These are phyloP conservation scores for Trachelus tabidus DNA, from an alignment of 2,888 invertebrate species.

Conservation along the genomic window DNA sequence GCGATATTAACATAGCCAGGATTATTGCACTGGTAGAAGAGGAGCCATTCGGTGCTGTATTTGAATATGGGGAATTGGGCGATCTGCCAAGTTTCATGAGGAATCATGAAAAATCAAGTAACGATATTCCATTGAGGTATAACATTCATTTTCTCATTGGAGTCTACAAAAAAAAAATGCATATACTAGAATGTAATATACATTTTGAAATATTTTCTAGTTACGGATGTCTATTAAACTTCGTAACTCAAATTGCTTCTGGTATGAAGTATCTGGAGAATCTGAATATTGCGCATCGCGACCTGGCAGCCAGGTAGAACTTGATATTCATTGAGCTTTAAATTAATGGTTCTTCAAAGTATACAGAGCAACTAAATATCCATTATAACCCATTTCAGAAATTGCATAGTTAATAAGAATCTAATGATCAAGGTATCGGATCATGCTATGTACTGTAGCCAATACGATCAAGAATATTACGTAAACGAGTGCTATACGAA, in stretches of 20 bases:
- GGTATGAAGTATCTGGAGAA: conserved; percentile 95
- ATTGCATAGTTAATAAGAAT: conserved; percentile 86
- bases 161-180: background rate
- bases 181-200: background rate
- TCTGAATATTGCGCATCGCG: conserved; percentile 89
- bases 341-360: background rate
- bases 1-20: conserved; percentile 85
- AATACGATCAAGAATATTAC: conserved; percentile 86
- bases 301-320: conserved; percentile 83
- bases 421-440: conserved; percentile 85
- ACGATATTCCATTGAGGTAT: conserved; percentile 49
- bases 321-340: background rate
- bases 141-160: conserved; percentile 4
- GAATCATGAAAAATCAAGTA: conserved; percentile 48
- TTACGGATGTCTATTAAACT: conserved; percentile 85
- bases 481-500: conserved; percentile 83
- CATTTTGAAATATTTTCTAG: conserved; percentile 68
- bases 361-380: background rate
- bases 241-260: conserved; percentile 89
- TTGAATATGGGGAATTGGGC: conserved; percentile 89
- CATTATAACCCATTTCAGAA: conserved; percentile 69
- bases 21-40: conserved; percentile 86
- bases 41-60: conserved; percentile 88
- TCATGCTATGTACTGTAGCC: conserved; percentile 86
- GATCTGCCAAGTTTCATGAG: conserved; percentile 80